These are phyloP conservation scores for Phalloptychus januarius DNA, from an alignment of 2,797 vertebrate genomes.

Conservation along the genomic window DNA sequence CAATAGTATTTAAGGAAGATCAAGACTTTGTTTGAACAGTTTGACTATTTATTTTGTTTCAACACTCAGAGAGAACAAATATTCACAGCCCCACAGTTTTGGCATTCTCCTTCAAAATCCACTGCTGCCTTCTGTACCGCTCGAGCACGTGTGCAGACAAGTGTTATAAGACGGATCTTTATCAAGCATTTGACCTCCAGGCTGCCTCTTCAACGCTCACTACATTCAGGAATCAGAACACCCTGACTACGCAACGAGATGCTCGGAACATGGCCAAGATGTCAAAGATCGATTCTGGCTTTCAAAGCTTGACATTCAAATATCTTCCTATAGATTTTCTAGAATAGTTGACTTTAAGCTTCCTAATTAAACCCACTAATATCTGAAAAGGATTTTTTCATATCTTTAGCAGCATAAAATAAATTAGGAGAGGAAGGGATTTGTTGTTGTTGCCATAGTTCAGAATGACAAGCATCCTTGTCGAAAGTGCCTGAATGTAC, in stretches of 20 bases:
- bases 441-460: conserved; percentile 39
- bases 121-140: conserved; percentile 29
- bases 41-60: conserved; percentile 14
- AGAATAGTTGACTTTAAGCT: neutral
- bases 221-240: neutral
- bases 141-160: conserved; percentile 40
- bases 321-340: neutral
- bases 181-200: conserved; percentile 43
- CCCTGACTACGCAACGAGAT: neutral
- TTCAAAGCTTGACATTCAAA: neutral
- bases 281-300: neutral
- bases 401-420: neutral
- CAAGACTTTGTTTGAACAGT: neutral
- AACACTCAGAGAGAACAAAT: conserved; percentile 33
- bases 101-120: conserved; percentile 42
- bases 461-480: conserved; percentile 51
- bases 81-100: conserved; percentile 37
- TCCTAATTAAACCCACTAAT: neutral
- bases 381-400: neutral
- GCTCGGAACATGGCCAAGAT: neutral
- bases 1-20: neutral
- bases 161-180: conserved; percentile 32
- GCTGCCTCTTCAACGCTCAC: neutral
- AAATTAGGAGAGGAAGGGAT: conserved; percentile 29
- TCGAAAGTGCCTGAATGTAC: conserved; percentile 64